Evolutionary conservation across 1,140 invertebrate species (phyloP), one percentile per base, ranked within the genome.

Genomic region (Marisa cornuarietis): DNA sequence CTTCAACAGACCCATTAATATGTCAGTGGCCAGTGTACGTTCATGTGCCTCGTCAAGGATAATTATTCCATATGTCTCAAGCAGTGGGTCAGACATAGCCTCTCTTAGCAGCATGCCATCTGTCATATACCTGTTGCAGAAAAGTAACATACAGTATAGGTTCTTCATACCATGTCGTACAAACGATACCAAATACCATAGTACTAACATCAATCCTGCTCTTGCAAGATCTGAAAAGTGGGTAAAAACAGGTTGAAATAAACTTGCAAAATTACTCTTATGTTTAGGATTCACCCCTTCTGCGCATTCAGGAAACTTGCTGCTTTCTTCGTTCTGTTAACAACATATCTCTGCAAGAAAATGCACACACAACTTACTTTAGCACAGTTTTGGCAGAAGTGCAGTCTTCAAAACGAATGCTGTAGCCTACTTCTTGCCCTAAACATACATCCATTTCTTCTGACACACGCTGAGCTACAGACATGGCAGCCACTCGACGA

Each of bases 81-180:
- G 91, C 94, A 99, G 96, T 0, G 98, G 98, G 92, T 99, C 98
- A 9, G 97, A 98, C 98, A 99, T 99, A 1, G 97, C 98, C 93
- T 99, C 99, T 79, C 99, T 93, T 42, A 99, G 92, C 88, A 99
- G 94, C 98, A 99, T 99, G 97, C 99, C 99, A 90, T 99, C 98
- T 18, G 98, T 99, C 96, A 99, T 98, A 90, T 99, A 99, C 88
- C 94, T 95, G 88, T 69, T 87, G 85, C 31, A 31, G 76, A 42
- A 58, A 0, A 58, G 16, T 14, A 58, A 76, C 58, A 49, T 52
- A 51, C 63, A 80, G 16, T 6, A 42, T 0, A 42, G 31, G 3
- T 42, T 42, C 31, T 42, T 42, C 31, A 42, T 42, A n/a, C n/a
- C n/a, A n/a, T n/a, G n/a, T n/a, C n/a, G n/a, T n/a, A n/a, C n/a